A percentile compares a stretch with the other conserved stretches of the same genome.
These are phyloP conservation scores for Motacilla alba DNA, from an alignment of 2,113 vertebrate genomes.

Conservation along the genomic window DNA sequence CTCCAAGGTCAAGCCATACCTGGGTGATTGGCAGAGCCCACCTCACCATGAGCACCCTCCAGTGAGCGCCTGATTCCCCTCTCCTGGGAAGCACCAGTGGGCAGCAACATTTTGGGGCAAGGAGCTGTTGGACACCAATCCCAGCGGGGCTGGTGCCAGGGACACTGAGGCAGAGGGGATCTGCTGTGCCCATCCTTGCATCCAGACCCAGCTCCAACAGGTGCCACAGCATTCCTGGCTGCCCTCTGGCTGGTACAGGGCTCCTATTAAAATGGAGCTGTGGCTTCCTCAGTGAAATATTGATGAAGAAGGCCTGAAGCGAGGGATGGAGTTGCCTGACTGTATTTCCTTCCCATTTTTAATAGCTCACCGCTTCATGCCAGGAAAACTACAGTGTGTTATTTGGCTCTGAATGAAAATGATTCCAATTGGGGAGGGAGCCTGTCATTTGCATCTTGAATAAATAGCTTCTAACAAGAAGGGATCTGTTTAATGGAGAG, in stretches of 20 bases:
- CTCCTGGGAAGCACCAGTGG: accelerated
- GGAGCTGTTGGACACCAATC: no score
- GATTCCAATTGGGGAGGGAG: constrained; percentile 13
- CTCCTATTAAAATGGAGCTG: background rate
- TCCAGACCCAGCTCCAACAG: background rate
- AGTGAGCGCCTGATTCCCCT: background rate
- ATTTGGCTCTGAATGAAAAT: constrained; percentile 42
- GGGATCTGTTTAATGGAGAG: constrained; percentile 56
- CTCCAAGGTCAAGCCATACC: background rate
- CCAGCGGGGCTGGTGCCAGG: accelerated
- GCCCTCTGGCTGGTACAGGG: background rate
- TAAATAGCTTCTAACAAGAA: constrained; percentile 53
- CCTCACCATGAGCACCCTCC: background rate
- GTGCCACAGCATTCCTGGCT: background rate
- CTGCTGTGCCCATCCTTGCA: background rate
- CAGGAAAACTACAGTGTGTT: constrained; percentile 7
- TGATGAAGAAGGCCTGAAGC: constrained; percentile 53
- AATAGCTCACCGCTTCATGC: constrained; percentile 14
- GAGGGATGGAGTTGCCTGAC: background rate
- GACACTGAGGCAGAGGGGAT: background rate
- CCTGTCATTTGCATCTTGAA: constrained; percentile 57
- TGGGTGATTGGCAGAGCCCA: background rate
- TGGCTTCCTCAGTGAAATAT: constrained; percentile 45
- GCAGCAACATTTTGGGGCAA: background rate
- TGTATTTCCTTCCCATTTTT: constrained; percentile 50